phyloP scores from a whole-genome alignment of 1,140 invertebrate genomes.

The Drosophila willistoni region DNA sequence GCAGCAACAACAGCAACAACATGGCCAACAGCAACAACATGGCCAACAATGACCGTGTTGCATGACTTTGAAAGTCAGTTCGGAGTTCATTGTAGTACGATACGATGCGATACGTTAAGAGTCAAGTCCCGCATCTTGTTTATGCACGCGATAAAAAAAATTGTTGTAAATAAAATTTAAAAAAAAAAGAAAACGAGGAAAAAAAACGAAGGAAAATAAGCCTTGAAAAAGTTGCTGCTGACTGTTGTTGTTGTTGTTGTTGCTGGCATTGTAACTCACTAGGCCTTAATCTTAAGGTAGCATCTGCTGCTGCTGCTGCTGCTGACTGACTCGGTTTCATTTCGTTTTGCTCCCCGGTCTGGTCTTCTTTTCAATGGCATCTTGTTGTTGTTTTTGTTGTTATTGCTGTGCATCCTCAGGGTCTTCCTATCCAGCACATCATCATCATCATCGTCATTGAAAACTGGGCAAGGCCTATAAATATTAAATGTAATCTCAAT shows the following conservation, averaged over 20 bases:
- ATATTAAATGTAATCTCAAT: slow-evolving; percentile 28
- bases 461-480: slow-evolving; percentile 49
- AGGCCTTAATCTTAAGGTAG: slow-evolving; percentile 73
- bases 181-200: slow-evolving; percentile 38
- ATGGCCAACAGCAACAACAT: slow-evolving; percentile 13
- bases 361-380: background rate
- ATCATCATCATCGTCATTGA: slow-evolving; percentile 48
- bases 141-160: slow-evolving; percentile 78
- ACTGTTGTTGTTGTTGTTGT: slow-evolving; percentile 1
- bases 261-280: slow-evolving; percentile 50
- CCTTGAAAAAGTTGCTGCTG: slow-evolving; percentile 52
- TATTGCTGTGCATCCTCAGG: slow-evolving; percentile 23
- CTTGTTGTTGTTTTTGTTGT: background rate
- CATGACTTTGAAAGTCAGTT: slow-evolving; percentile 75
- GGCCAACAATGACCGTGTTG: slow-evolving; percentile 64
- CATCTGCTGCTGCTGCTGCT: slow-evolving; percentile 70
- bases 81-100: slow-evolving; percentile 63
- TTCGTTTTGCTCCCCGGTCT: background rate
- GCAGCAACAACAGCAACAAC: slow-evolving; percentile 21
- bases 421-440: slow-evolving; percentile 8
- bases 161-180: slow-evolving; percentile 45
- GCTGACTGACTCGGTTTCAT: slow-evolving; percentile 41
- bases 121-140: slow-evolving; percentile 60
- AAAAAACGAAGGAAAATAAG: slow-evolving; percentile 54
- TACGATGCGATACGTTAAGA: slow-evolving; percentile 46